Percentiles rank a stretch among this genome's conserved stretches.
These are phyloP conservation scores for Poecilia velifera DNA, from an alignment of 2,797 vertebrate genomes.

Conservation along the genomic window DNA sequence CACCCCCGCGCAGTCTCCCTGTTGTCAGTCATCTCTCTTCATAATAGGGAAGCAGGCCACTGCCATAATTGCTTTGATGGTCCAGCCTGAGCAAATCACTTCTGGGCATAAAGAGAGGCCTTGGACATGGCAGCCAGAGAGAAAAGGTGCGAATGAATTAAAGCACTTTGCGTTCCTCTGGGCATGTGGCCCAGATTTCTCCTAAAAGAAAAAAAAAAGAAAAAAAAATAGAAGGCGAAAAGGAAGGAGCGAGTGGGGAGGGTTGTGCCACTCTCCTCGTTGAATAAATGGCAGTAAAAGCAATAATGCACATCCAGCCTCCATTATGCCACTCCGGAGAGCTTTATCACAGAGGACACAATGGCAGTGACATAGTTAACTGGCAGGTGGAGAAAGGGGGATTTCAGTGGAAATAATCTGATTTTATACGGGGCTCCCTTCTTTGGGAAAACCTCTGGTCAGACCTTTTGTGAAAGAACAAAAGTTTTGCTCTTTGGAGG, in stretches of 20 bases:
- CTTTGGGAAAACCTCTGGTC: constrained; percentile 84
- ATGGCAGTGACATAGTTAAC: constrained; percentile 91
- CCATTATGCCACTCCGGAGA: constrained; percentile 86
- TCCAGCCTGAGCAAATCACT: constrained; percentile 98
- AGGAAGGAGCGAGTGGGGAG: constrained; percentile 71
- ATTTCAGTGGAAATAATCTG: constrained; percentile 94
- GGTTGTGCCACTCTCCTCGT: constrained; percentile 68
- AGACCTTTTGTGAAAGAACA: constrained; percentile 83
- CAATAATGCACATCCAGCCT: constrained; percentile 87
- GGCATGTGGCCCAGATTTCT: constrained; percentile 98
- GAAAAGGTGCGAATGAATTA: constrained; percentile 99
- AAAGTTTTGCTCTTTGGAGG: constrained; percentile 84
- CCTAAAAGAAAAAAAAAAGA: constrained; percentile 79
- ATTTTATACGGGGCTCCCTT: constrained; percentile 87
- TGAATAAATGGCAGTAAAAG: constrained; percentile 87
- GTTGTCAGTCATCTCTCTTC: constrained; percentile 97
- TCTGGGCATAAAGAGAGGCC: constrained; percentile 95
- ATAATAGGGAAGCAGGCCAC: constrained; percentile 93
- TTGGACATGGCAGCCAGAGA: constrained; percentile 96
- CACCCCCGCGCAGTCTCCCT: constrained; percentile 72
- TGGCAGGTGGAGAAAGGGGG: constrained; percentile 93
- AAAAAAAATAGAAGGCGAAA: constrained; percentile 69
- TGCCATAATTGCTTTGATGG: constrained; percentile 99
- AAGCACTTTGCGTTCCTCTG: constrained; percentile 95
- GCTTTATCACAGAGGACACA: constrained; percentile 88